A percentile compares a stretch with the other conserved stretches of the same genome.
Evolutionary conservation across 1,140 invertebrate species (phyloP).

Genomic region (Drosophila pectinifera): DNA sequence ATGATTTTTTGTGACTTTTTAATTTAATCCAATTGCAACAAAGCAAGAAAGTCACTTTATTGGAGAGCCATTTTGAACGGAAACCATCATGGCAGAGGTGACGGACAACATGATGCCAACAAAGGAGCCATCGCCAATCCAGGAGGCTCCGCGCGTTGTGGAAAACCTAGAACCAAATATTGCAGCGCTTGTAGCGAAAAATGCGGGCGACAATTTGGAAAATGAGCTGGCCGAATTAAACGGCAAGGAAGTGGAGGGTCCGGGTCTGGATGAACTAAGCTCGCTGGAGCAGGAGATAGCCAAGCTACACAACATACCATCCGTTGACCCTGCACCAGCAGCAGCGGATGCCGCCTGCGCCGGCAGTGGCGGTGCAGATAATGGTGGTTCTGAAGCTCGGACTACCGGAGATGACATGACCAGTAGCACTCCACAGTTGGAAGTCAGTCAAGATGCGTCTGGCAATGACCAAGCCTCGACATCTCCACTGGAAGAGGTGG

Average conservation of each 20-base stretch:
- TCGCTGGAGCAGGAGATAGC: conserved; percentile 78
- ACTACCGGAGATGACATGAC: background rate
- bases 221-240: conserved; percentile 38
- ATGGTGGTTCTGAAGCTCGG: conserved; percentile 4
- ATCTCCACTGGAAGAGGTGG: conserved; percentile 66
- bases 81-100: conserved; percentile 49
- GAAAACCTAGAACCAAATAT: conserved; percentile 33
- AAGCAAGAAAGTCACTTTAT: background rate
- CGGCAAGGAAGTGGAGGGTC: conserved; percentile 11
- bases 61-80: background rate
- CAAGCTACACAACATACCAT: conserved; percentile 69
- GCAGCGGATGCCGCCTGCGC: conserved; percentile 2
- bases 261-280: conserved; percentile 67
- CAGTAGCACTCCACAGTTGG: conserved; percentile 7
- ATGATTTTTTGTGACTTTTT: conserved; percentile 16
- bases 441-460: conserved; percentile 2
- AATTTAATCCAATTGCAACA: conserved; percentile 10
- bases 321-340: conserved; percentile 5
- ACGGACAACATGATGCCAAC: conserved; percentile 16
- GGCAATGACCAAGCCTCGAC: conserved; percentile 16
- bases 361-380: conserved; percentile 10
- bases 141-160: conserved; percentile 2
- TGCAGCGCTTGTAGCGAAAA: conserved; percentile 29
- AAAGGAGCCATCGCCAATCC: background rate
- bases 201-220: conserved; percentile 38